Percentiles rank a stretch among this genome's conserved stretches.
phyloP scores from a whole-genome alignment of 2,113 vertebrate species.

The Phrynosoma blainvillii region DNA sequence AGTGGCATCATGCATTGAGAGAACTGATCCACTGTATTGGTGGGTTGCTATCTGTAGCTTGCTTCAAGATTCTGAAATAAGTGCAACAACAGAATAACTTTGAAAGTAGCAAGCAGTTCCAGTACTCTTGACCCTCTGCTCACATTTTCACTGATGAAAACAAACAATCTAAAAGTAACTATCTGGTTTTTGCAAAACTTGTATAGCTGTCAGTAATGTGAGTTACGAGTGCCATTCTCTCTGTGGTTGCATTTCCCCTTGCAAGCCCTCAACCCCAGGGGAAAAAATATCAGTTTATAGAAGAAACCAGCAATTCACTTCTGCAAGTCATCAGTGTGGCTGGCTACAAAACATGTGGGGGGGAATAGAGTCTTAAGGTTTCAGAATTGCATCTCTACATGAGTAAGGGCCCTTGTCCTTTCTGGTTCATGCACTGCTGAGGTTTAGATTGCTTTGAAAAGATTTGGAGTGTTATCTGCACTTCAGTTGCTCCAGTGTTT shows the following conservation, averaged over 20 bases:
- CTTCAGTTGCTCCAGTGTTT: slow-evolving; percentile 31
- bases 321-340: slow-evolving; percentile 1
- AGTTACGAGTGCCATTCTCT: slow-evolving; percentile 9
- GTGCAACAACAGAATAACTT: slow-evolving; percentile 13
- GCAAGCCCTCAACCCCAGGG: neutral
- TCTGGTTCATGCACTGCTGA: slow-evolving; percentile 40
- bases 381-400: slow-evolving; percentile 45
- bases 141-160: slow-evolving; percentile 34
- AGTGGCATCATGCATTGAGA: slow-evolving; percentile 65
- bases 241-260: neutral
- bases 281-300: slow-evolving; percentile 40
- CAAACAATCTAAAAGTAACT: neutral
- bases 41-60: slow-evolving; percentile 46
- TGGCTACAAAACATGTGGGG: slow-evolving; percentile 31
- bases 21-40: slow-evolving; percentile 52
- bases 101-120: slow-evolving; percentile 3
- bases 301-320: slow-evolving; percentile 7
- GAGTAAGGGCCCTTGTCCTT: slow-evolving; percentile 34
- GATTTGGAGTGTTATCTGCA: slow-evolving; percentile 29
- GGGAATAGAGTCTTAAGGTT: slow-evolving; percentile 34
- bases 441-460: slow-evolving; percentile 37
- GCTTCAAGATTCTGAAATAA: slow-evolving; percentile 45
- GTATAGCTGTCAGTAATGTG: slow-evolving; percentile 33
- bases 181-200: slow-evolving; percentile 34
- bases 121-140: slow-evolving; percentile 31